Conservation (phyloP, 2,888 invertebrate species). For the Plagodis dolabraria region DNA sequence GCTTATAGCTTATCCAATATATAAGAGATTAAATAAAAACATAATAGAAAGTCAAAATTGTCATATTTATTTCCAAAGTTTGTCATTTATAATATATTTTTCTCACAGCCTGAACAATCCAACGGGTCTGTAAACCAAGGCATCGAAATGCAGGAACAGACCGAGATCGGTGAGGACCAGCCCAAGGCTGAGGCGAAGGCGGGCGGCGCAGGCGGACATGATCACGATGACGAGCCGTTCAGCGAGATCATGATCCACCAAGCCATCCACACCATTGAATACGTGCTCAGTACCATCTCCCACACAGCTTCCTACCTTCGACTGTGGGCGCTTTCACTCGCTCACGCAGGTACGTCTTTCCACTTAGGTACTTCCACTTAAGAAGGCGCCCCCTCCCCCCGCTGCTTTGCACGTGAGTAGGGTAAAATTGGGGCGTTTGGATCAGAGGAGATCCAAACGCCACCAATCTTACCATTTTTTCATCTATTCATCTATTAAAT, state of each 20-base stretch:
- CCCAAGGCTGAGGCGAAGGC: conserved; percentile 39
- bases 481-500: too few species aligned
- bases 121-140: conserved; percentile 88
- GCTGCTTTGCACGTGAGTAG: too few species aligned
- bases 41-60: too few species aligned
- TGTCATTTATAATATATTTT: background rate
- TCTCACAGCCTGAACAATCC: conserved; percentile 66
- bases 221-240: conserved; percentile 87
- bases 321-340: conserved; percentile 97
- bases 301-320: conserved; percentile 98
- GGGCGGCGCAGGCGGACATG: conserved; percentile 39
- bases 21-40: too few species aligned
- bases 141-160: conserved; percentile 86
- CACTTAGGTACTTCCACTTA: too few species aligned
- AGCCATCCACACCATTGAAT: conserved; percentile 98
- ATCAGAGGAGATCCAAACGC: too few species aligned
- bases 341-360: conserved; percentile 91
- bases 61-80: too few species aligned
- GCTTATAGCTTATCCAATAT: too few species aligned
- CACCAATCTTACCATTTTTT: too few species aligned
- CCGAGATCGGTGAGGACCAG: conserved; percentile 51
- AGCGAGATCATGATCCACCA: conserved; percentile 97
- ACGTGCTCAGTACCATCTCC: conserved; percentile 97
- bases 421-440: too few species aligned
- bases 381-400: too few species aligned